A percentile compares a stretch with the other conserved stretches of the same genome.
Evolutionary conservation across 2,113 vertebrate genomes (phyloP).

Genomic region (Chunga burmeisteri): DNA sequence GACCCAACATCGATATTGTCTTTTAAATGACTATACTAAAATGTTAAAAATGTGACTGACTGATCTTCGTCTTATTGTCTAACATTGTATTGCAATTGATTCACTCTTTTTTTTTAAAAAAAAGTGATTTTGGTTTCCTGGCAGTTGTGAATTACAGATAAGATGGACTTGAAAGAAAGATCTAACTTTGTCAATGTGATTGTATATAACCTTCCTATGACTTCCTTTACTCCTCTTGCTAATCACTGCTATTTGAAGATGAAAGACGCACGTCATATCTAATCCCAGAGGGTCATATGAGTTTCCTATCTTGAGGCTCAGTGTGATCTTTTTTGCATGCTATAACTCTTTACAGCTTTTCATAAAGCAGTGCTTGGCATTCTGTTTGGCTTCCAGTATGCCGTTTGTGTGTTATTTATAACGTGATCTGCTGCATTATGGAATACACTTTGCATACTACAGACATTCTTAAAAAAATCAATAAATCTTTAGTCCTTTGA

Average conservation of each 20-base stretch:
- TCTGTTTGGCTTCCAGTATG: neutral
- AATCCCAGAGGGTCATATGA: neutral
- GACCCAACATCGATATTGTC: neutral
- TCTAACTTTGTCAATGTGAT: neutral
- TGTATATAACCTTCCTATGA: neutral
- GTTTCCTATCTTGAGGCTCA: neutral
- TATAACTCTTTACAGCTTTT: neutral
- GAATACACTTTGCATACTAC: neutral
- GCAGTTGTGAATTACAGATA: neutral
- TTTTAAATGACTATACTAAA: neutral
- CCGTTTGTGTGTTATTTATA: constrained; percentile 6
- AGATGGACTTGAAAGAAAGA: neutral
- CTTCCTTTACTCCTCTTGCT: neutral
- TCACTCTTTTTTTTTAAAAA: neutral
- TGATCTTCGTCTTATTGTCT: neutral
- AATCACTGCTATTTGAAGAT: constrained; percentile 8
- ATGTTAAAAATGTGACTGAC: neutral
- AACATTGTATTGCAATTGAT: neutral
- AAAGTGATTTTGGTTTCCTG: neutral
- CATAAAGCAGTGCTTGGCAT: neutral
- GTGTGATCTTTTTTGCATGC: neutral
- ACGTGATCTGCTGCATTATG: neutral
- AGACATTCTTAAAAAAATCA: neutral
- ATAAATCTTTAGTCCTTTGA: neutral
- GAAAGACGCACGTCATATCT: neutral